Evolutionary conservation across 2,888 invertebrate genomes (phyloP), one percentile per base, ranked within the genome.

Genomic region (Endomychus coccineus): DNA sequence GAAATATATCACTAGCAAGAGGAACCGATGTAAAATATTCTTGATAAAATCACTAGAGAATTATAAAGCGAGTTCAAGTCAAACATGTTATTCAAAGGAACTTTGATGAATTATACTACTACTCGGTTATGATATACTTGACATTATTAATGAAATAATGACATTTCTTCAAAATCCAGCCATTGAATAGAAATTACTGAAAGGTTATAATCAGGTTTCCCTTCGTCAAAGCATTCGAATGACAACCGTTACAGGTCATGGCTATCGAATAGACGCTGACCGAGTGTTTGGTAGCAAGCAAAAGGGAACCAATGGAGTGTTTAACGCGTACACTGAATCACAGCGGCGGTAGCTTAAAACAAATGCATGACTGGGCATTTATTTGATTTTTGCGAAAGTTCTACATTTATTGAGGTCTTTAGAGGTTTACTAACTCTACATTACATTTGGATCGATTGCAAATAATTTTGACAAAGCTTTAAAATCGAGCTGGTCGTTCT

Each of bases 311-410:
- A 53, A 51, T 53, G 52, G 54, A 44, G 51, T 50, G 53, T 51
- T 49, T 42, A 50, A 45, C 53, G 53, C 50, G 52, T 54, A 52
- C 50, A 44, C 44, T 48, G 54, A 49, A 51, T 51, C 52, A 52
- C 51, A 51, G 50, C 50, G 43, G 42, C 38, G 45, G 49, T 44
- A 46, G 49, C 48, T 49, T 47, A 47, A 52, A 50, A 46, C 50
- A 52, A 50, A 55, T 52, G 54, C 53, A 50, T 52, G 53, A 52
- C 52, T 51, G 52, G 43, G 47, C 54, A 50, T 54, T 55, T 54
- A 54, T 52, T 52, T 49, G 49, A 55, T 50, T 53, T 54, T 49
- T 50, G 41, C 36, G 45, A 48, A 51, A 45, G 36, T 42, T 43
- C 38, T 27, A 36, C 28, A 39, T 46, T 42, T 46, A 40, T 42